These are phyloP conservation scores for Thermophis baileyi DNA, from an alignment of 2,113 vertebrate genomes.

Conservation along the genomic window DNA sequence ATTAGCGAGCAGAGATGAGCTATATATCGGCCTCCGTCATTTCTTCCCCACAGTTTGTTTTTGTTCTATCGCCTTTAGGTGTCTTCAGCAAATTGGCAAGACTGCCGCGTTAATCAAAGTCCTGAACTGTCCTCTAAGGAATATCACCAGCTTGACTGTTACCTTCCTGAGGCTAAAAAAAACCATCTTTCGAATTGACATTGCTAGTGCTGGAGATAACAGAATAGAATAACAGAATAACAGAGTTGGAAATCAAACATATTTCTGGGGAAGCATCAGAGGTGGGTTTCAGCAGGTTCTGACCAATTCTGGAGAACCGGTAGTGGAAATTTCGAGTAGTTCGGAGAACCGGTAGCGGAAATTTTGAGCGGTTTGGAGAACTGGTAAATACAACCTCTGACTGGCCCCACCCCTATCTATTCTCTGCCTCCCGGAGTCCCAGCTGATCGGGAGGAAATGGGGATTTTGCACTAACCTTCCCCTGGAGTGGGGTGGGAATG, in stretches of 20 bases:
- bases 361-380: no score
- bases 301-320: no score
- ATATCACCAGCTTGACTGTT: slow-evolving; percentile 23
- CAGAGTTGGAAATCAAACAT: background rate
- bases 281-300: no score
- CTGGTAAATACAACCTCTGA: no score
- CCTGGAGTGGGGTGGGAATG: no score
- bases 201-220: background rate
- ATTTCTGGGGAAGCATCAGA: background rate
- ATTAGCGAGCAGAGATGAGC: slow-evolving; percentile 7
- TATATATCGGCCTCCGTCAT: background rate
- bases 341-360: no score
- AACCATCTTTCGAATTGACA: slow-evolving; percentile 30
- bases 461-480: no score
- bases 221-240: background rate
- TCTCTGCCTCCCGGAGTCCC: no score
- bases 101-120: slow-evolving; percentile 41
- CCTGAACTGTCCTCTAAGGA: slow-evolving; percentile 5
- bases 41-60: slow-evolving; percentile 32
- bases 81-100: slow-evolving; percentile 9
- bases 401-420: no score
- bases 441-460: no score
- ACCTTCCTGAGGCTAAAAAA: slow-evolving; percentile 32
- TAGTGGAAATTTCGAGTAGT: no score
- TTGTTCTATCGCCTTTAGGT: slow-evolving; percentile 28